Conservation (phyloP, 1,140 invertebrate species). For the Aradophagus sp. region DNA sequence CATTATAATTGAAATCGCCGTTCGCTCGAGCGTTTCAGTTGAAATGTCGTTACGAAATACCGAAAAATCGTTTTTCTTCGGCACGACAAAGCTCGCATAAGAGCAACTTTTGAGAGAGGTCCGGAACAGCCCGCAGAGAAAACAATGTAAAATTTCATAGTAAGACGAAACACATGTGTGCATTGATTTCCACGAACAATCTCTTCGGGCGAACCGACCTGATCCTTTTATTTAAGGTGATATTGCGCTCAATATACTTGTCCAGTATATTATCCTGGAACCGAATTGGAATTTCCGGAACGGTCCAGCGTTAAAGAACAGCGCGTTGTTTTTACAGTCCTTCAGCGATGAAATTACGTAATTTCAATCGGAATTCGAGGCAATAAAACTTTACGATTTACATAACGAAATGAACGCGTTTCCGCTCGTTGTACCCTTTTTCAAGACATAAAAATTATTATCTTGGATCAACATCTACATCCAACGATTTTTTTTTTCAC, state of each 20-base stretch:
- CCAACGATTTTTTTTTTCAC: too few relatives aligned
- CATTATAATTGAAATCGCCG: too few relatives aligned
- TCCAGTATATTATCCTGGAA: constrained; percentile 26
- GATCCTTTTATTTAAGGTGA: constrained; percentile 23
- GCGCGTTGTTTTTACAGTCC: too few relatives aligned
- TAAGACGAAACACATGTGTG: constrained; percentile 50
- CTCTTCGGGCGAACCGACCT: constrained; percentile 24
- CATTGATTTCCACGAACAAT: constrained; percentile 36
- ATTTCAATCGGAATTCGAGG: too few relatives aligned
- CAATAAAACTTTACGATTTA: too few relatives aligned
- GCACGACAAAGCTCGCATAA: constrained; percentile 21
- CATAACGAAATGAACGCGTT: too few relatives aligned
- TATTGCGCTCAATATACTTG: constrained; percentile 18
- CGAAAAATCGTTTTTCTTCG: constrained; percentile 21
- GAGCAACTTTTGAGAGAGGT: constrained; percentile 24
- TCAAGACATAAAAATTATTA: too few relatives aligned
- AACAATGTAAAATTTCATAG: constrained; percentile 54
- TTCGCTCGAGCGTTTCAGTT: background rate
- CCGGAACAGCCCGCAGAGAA: constrained; percentile 55
- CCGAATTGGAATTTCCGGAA: constrained; percentile 15
- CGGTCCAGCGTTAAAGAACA: background rate
- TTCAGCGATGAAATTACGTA: too few relatives aligned
- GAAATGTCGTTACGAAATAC: constrained; percentile 7
- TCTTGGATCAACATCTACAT: too few relatives aligned
- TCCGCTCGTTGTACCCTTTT: too few relatives aligned